Percentiles rank a stretch among this genome's conserved stretches.
These are phyloP conservation scores for Iphiclides podalirius DNA, from an alignment of 2,888 invertebrate genomes.

Conservation along the genomic window DNA sequence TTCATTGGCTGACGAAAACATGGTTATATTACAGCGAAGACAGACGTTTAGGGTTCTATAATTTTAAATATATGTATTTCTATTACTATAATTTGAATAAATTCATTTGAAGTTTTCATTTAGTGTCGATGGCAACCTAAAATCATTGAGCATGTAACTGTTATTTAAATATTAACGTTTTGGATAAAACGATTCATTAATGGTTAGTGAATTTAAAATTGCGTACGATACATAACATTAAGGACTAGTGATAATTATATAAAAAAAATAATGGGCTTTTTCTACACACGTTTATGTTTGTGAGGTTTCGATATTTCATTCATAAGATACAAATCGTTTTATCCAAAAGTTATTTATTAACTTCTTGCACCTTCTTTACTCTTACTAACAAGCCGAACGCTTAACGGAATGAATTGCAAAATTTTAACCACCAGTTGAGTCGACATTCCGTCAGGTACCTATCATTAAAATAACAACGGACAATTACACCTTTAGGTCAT, in stretches of 20 bases:
- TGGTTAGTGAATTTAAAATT: constrained; percentile 20
- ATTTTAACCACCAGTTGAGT: constrained; percentile 39
- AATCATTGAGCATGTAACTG: constrained; percentile 21
- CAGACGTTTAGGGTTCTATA: no score
- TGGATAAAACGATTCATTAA: constrained; percentile 24
- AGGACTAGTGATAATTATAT: constrained; percentile 6
- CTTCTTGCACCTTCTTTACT: constrained; percentile 44
- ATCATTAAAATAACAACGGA: constrained; percentile 22
- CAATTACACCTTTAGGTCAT: neutral
- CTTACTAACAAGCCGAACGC: constrained; percentile 42
- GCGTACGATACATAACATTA: constrained; percentile 7
- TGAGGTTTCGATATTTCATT: no score
- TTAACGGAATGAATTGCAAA: constrained; percentile 34
- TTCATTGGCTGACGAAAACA: neutral
- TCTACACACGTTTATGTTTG: constrained; percentile 7
- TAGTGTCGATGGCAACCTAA: constrained; percentile 20
- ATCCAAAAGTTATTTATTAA: constrained; percentile 19
- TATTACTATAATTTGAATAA: no score
- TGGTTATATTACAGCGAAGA: no score
- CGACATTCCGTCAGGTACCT: constrained; percentile 31
- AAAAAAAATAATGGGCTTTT: constrained; percentile 9
- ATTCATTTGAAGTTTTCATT: no score
- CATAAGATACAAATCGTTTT: constrained; percentile 18
- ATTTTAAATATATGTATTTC: neutral
- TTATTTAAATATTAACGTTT: constrained; percentile 17